phyloP scores from a whole-genome alignment of 2,888 invertebrate genomes.

The Biston betularia region DNA sequence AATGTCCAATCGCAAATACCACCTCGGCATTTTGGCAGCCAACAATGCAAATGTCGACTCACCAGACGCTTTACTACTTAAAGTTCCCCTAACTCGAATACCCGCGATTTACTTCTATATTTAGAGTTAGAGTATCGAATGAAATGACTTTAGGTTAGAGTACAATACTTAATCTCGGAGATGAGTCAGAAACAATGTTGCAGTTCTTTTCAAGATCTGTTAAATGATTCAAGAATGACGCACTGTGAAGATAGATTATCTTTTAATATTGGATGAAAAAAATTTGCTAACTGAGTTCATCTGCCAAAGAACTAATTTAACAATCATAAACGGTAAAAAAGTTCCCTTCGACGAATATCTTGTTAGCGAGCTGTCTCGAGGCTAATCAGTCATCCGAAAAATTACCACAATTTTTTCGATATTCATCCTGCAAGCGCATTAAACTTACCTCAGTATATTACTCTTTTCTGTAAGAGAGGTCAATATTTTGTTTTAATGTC shows the following conservation, averaged over 20 bases:
- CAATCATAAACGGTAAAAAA: slow-evolving; percentile 9
- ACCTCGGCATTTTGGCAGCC: slow-evolving; percentile 40
- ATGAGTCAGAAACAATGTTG: slow-evolving; percentile 21
- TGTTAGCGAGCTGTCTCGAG: slow-evolving; percentile 17
- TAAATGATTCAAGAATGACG: slow-evolving; percentile 25
- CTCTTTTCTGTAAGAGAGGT: neutral
- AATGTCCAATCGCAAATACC: slow-evolving; percentile 37
- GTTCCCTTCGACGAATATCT: slow-evolving; percentile 18
- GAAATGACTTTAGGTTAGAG: slow-evolving; percentile 1
- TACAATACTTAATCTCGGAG: slow-evolving; percentile 14
- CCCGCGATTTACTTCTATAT: slow-evolving; percentile 15
- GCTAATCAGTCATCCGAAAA: slow-evolving; percentile 22
- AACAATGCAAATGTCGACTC: slow-evolving; percentile 42
- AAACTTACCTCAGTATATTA: neutral
- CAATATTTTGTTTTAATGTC: neutral
- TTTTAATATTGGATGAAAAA: neutral
- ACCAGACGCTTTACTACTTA: slow-evolving; percentile 24
- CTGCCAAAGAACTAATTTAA: slow-evolving; percentile 6
- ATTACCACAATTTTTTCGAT: slow-evolving; percentile 21
- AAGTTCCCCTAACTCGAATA: slow-evolving; percentile 23
- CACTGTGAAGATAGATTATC: slow-evolving; percentile 9
- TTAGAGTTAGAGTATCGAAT: slow-evolving; percentile 11
- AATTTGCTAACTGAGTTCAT: slow-evolving; percentile 1
- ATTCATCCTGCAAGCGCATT: neutral
- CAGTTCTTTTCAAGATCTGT: slow-evolving; percentile 29